Percentiles rank a stretch among this genome's conserved stretches.
phyloP scores from a whole-genome alignment of 2,797 vertebrate genomes.

The Phylloscopus collybita region DNA sequence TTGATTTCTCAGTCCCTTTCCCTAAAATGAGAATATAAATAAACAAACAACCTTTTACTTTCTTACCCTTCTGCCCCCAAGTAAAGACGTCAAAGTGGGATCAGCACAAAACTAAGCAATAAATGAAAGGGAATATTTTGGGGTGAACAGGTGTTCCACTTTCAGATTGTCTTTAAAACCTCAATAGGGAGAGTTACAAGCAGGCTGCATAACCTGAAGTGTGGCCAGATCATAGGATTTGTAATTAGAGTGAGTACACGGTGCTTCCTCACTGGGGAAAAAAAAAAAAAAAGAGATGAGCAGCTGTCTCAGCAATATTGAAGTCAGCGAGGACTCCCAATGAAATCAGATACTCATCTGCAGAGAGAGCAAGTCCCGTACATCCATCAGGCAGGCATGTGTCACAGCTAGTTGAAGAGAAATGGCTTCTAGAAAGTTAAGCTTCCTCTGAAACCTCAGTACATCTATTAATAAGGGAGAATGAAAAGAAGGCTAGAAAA shows the following conservation, averaged over 20 bases:
- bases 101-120: neutral
- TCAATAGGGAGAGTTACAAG: neutral
- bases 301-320: conserved; percentile 70
- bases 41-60: neutral
- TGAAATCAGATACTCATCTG: conserved; percentile 56
- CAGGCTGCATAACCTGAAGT: conserved; percentile 25
- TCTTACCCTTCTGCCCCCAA: neutral
- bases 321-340: conserved; percentile 54
- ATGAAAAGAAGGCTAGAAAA: conserved; percentile 54
- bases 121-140: neutral
- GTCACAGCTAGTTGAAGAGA: conserved; percentile 55
- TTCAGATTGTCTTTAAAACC: neutral
- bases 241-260: conserved; percentile 66
- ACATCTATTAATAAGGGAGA: conserved; percentile 60
- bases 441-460: conserved; percentile 44
- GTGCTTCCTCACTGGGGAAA: conserved; percentile 41
- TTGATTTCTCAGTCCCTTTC: neutral
- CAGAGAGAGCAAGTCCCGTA: conserved; percentile 29
- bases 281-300: conserved; percentile 29
- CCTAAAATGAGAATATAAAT: neutral
- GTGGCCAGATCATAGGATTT: conserved; percentile 71
- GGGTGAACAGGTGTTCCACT: neutral
- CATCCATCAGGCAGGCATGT: conserved; percentile 61
- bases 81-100: neutral
- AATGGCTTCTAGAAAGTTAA: conserved; percentile 61